Conservation (phyloP, 92 coral and sea anemone genomes). For the Diadumene lineata region DNA sequence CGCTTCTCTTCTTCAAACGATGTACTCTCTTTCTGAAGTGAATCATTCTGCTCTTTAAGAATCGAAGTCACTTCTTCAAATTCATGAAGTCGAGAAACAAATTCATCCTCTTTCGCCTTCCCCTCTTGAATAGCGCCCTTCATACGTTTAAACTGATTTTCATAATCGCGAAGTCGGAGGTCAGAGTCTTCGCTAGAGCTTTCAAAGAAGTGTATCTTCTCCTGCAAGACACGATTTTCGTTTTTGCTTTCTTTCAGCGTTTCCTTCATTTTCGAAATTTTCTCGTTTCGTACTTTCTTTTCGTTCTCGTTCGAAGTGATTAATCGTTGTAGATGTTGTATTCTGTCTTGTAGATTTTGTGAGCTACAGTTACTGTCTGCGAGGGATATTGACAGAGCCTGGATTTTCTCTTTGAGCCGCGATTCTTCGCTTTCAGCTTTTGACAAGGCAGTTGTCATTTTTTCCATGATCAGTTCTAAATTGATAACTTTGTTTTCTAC, state of each 20-base stretch:
- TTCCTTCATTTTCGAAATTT: conserved; percentile 54
- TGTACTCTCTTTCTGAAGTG: conserved; percentile 60
- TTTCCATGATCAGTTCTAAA: conserved; percentile 55
- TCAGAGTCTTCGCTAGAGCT: conserved; percentile 71
- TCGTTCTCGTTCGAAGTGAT: conserved; percentile 71
- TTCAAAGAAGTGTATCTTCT: conserved; percentile 64
- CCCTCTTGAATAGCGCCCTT: conserved; percentile 59
- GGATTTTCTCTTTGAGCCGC: conserved; percentile 71
- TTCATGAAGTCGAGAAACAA: conserved; percentile 51
- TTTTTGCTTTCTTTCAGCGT: conserved; percentile 63
- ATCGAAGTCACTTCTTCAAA: conserved; percentile 55
- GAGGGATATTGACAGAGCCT: conserved; percentile 70
- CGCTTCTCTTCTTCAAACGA: conserved; percentile 79
- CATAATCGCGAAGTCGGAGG: conserved; percentile 58
- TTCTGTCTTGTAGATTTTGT: conserved; percentile 79
- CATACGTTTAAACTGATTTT: conserved; percentile 69
- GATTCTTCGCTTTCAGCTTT: conserved; percentile 68
- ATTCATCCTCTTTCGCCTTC: conserved; percentile 62
- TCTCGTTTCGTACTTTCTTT: conserved; percentile 68
- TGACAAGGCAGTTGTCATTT: conserved; percentile 51
- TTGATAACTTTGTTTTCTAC: conserved; percentile 59
- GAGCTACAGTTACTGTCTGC: conserved; percentile 87
- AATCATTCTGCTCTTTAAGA: conserved; percentile 59
- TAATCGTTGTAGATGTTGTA: conserved; percentile 75
- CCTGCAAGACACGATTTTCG: conserved; percentile 61